A percentile compares a stretch with the other conserved stretches of the same genome.
phyloP scores from a whole-genome alignment of 2,113 vertebrate genomes.

The Grallaria varia region DNA sequence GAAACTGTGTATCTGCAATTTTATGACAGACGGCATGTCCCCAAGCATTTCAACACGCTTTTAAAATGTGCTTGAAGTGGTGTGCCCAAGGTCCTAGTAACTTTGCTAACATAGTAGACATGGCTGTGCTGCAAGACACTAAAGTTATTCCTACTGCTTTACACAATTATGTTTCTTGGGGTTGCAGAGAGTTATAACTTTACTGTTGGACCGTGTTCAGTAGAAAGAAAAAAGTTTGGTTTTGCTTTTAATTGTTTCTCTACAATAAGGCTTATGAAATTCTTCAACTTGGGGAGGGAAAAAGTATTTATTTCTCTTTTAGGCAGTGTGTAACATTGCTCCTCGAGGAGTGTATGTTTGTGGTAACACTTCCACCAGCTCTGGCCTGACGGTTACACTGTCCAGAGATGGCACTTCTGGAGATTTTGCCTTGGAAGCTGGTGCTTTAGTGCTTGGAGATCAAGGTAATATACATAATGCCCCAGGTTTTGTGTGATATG shows the following conservation, averaged over 20 bases:
- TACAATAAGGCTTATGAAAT: not conserved
- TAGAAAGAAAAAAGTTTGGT: not conserved
- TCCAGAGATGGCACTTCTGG: constrained; percentile 89
- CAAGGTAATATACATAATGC: constrained; percentile 80
- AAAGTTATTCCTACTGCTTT: not conserved
- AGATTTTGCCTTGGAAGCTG: constrained; percentile 94
- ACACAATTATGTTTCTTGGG: not conserved
- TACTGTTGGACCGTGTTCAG: not conserved
- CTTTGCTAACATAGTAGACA: not conserved
- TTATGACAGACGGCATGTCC: fast-evolving
- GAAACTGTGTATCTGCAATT: not conserved
- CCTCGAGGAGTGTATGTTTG: constrained; percentile 97
- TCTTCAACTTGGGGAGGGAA: not conserved
- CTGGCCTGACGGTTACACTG: constrained; percentile 93
- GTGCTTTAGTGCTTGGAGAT: constrained; percentile 93
- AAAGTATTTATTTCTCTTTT: not conserved
- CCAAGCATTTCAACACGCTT: not conserved
- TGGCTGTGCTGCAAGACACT: not conserved
- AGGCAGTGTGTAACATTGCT: constrained; percentile 92
- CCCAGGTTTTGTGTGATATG: not conserved
- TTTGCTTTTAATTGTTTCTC: not conserved
- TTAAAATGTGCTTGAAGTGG: not conserved
- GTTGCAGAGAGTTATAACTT: not conserved
- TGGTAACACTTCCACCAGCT: constrained; percentile 93
- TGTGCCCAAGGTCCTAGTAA: not conserved